Conservation (phyloP, 2,113 vertebrate species). For the Phylloscopus trochilus region DNA sequence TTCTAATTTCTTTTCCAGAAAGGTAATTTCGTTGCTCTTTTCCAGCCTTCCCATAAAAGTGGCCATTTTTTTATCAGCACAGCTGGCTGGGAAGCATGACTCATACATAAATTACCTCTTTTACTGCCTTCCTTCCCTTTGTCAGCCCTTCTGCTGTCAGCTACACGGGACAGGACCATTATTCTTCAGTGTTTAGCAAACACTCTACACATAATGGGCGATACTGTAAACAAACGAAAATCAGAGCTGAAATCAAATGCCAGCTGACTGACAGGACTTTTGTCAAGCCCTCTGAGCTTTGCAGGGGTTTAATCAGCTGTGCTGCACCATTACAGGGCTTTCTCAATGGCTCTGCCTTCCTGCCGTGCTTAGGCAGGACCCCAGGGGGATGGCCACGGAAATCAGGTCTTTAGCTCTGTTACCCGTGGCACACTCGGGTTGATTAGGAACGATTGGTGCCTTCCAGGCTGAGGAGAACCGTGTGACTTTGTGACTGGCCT, state of each 20-base stretch:
- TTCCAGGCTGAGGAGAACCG: not conserved
- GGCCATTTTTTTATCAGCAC: constrained; percentile 23
- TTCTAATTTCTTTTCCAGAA: not conserved
- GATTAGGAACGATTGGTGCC: not conserved
- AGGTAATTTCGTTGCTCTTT: constrained; percentile 21
- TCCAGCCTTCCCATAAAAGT: not conserved
- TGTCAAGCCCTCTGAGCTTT: not conserved
- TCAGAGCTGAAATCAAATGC: not conserved
- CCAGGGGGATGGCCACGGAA: not conserved
- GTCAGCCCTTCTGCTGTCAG: constrained; percentile 35
- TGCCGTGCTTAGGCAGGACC: not conserved
- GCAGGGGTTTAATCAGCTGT: not conserved
- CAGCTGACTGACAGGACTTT: constrained; percentile 8
- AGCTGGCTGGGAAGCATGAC: constrained; percentile 26
- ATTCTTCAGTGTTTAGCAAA: constrained; percentile 34
- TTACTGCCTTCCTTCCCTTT: constrained; percentile 30
- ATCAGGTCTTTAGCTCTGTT: not conserved
- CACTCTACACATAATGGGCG: not conserved
- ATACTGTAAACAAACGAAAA: constrained; percentile 32
- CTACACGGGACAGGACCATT: not conserved
- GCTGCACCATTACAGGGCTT: not conserved
- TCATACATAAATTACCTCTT: constrained; percentile 32
- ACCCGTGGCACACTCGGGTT: not conserved
- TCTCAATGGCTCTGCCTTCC: not conserved
- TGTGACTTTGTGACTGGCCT: not conserved